Percentiles rank a stretch among this genome's conserved stretches.
These are phyloP conservation scores for Chloroclysta siterata DNA, from an alignment of 2,888 invertebrate species.

Conservation along the genomic window DNA sequence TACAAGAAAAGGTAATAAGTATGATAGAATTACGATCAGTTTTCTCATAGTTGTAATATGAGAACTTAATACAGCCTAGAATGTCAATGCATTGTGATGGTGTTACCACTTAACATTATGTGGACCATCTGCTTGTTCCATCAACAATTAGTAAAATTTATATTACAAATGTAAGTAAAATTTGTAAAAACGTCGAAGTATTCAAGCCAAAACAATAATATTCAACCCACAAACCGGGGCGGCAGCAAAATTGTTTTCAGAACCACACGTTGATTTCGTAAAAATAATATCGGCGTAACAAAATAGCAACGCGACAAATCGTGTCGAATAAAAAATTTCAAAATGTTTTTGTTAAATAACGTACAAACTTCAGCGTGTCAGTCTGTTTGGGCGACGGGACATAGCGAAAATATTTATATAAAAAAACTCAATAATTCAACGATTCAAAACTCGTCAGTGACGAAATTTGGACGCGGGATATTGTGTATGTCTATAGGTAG, in stretches of 20 bases:
- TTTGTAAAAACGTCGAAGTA: conserved; percentile 11
- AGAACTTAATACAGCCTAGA: too few species aligned
- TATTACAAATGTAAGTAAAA: too few species aligned
- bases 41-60: too few species aligned
- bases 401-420: conserved; percentile 39
- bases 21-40: too few species aligned
- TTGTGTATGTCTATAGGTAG: too few species aligned
- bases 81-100: too few species aligned
- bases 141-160: too few species aligned
- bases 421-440: conserved; percentile 42
- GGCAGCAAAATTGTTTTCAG: conserved; percentile 31
- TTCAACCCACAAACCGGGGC: conserved; percentile 23
- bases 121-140: too few species aligned
- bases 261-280: conserved; percentile 33
- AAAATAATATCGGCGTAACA: conserved; percentile 39
- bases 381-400: conserved; percentile 20
- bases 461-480: conserved; percentile 14
- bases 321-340: conserved; percentile 31
- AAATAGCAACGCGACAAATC: conserved; percentile 41
- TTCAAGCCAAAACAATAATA: conserved; percentile 21
- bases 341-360: conserved; percentile 26
- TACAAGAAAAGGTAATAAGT: too few species aligned
- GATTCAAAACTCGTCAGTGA: conserved; percentile 28
- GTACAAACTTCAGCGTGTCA: conserved; percentile 14
- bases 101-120: too few species aligned